Percentiles rank a stretch among this genome's conserved stretches.
These are phyloP conservation scores for Acyrthosiphon pisum DNA, from an alignment of 1,140 invertebrate species.

Conservation along the genomic window DNA sequence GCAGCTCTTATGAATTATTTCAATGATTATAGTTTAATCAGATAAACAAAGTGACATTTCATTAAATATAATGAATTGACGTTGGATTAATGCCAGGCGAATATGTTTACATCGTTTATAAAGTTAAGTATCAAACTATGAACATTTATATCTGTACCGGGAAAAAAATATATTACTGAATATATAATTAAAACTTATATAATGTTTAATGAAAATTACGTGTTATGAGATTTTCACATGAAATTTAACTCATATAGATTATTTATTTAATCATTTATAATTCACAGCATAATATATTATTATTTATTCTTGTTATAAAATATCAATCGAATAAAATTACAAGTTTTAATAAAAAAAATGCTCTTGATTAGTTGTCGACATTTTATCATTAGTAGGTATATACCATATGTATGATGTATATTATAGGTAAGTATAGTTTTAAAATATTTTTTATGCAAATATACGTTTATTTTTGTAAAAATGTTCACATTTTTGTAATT, in stretches of 20 bases:
- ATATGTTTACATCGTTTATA: slow-evolving; percentile 46
- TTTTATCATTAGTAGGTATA: not conserved
- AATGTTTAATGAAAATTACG: not conserved
- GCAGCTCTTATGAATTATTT: slow-evolving; percentile 46
- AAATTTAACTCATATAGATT: not conserved
- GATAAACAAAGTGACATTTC: slow-evolving; percentile 47
- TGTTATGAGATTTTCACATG: not conserved
- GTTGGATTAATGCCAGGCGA: slow-evolving; percentile 45
- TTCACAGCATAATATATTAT: not conserved
- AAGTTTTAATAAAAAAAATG: not conserved
- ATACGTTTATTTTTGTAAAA: not conserved
- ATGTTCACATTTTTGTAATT: not conserved
- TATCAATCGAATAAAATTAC: not conserved
- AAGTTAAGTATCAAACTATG: slow-evolving; percentile 36
- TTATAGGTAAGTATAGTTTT: not conserved
- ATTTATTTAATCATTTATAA: not conserved
- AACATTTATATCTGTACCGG: slow-evolving; percentile 12
- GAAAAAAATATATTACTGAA: slow-evolving; percentile 25
- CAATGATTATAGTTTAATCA: slow-evolving; percentile 48
- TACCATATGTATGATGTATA: not conserved
- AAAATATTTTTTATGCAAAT: not conserved
- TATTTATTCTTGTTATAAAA: not conserved
- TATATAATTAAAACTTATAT: slow-evolving; percentile 7
- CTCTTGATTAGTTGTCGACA: slow-evolving; percentile 3
- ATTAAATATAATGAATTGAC: slow-evolving; percentile 48